Evolutionary conservation across 2,113 vertebrate genomes (phyloP).

Genomic region (Arothron firmamentum): DNA sequence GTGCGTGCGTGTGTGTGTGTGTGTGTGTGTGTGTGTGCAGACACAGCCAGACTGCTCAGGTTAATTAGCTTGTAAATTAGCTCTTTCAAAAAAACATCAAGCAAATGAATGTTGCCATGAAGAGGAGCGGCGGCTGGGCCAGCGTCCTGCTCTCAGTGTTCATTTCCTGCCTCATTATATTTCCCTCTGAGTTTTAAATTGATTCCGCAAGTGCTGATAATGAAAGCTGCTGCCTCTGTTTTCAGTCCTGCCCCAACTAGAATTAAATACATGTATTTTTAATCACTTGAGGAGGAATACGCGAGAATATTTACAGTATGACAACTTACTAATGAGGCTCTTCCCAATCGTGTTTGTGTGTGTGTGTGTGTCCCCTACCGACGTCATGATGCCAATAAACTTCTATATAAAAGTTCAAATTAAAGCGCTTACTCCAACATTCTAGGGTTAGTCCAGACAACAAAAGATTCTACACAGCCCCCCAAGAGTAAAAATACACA

Average conservation of each 20-base stretch:
- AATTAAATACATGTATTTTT: too few species aligned
- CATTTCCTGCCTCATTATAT: slow-evolving; percentile 49
- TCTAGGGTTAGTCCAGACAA: background rate
- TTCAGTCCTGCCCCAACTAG: too few species aligned
- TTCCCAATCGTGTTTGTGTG: too few species aligned
- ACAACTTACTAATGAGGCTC: too few species aligned
- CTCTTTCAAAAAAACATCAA: slow-evolving; percentile 64
- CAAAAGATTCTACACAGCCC: background rate
- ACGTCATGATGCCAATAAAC: too few species aligned
- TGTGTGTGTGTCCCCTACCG: too few species aligned
- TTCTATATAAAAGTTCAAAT: too few species aligned
- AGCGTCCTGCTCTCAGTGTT: slow-evolving; percentile 39
- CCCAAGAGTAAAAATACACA: background rate
- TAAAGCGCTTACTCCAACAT: too few species aligned
- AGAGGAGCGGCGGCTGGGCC: slow-evolving; percentile 51
- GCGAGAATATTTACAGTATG: too few species aligned
- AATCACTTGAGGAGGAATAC: too few species aligned
- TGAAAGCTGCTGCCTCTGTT: slow-evolving; percentile 1
- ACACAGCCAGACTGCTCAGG: slow-evolving; percentile 52
- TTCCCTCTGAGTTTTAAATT: slow-evolving; percentile 42
- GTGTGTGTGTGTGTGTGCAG: slow-evolving; percentile 1
- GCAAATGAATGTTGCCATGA: slow-evolving; percentile 61
- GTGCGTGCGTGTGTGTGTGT: slow-evolving; percentile 27
- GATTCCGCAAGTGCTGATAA: slow-evolving; percentile 36
- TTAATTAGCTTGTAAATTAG: slow-evolving; percentile 68